phyloP scores from a whole-genome alignment of 2,888 invertebrate genomes.

The Drosophila bunnanda region DNA sequence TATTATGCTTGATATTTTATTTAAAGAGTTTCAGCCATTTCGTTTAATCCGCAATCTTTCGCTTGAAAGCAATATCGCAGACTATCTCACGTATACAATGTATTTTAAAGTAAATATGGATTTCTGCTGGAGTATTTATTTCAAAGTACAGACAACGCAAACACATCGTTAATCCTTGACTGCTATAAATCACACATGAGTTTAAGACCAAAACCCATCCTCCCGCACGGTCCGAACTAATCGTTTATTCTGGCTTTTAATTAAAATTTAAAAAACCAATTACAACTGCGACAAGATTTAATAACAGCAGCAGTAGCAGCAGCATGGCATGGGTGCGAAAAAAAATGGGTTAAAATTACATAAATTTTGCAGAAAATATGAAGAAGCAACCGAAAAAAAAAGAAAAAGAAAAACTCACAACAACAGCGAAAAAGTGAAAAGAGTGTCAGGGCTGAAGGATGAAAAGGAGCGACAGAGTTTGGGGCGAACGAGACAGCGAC shows the following conservation, averaged over 20 bases:
- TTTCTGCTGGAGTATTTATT: constrained; percentile 27
- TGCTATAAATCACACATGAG: constrained; percentile 41
- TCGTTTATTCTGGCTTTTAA: constrained; percentile 55
- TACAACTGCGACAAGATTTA: constrained; percentile 58
- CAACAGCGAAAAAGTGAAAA: constrained; percentile 27
- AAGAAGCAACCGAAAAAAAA: constrained; percentile 39
- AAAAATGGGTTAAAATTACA: constrained; percentile 67
- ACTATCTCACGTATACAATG: background rate
- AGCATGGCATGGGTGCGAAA: constrained; percentile 42
- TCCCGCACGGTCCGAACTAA: constrained; percentile 32
- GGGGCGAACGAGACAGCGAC: constrained; percentile 17
- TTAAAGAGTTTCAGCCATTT: too few species aligned
- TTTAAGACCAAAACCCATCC: constrained; percentile 23
- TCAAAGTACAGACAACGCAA: constrained; percentile 32
- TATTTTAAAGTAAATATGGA: constrained; percentile 10
- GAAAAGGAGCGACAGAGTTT: constrained; percentile 22
- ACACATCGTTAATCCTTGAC: constrained; percentile 28
- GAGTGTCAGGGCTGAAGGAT: constrained; percentile 32
- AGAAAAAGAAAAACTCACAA: constrained; percentile 2
- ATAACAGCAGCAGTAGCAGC: constrained; percentile 47
- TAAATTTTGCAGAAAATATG: constrained; percentile 69
- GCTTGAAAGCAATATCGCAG: background rate
- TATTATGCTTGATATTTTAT: too few species aligned
- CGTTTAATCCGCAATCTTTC: too few species aligned
- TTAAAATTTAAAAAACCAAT: constrained; percentile 66